Conservation (phyloP, 2,797 vertebrate species). For the Schizopygopsis pylzovi region DNA sequence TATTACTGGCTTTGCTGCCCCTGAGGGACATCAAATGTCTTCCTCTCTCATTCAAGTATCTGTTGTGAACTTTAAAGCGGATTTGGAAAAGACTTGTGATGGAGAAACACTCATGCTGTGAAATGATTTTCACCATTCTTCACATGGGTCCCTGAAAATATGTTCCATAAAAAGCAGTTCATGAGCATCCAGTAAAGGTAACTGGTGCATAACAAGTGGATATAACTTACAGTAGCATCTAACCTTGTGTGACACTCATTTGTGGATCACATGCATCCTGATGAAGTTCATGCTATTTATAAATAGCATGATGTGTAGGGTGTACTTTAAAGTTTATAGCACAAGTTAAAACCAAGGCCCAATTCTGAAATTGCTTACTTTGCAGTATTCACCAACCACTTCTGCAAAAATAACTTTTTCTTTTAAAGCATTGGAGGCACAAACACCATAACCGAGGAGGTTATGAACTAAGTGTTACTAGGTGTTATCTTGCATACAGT, state of each 20-base stretch:
- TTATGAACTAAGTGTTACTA: background rate
- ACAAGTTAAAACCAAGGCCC: background rate
- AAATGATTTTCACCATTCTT: constrained; percentile 25
- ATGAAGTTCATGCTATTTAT: background rate
- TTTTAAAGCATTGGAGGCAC: background rate
- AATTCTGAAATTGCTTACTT: background rate
- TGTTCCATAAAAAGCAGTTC: constrained; percentile 4
- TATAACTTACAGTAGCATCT: background rate
- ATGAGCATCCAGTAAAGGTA: constrained; percentile 1
- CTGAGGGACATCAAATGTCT: constrained; percentile 66
- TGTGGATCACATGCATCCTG: background rate
- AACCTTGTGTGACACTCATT: background rate
- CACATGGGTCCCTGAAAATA: constrained; percentile 21
- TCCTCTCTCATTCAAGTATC: constrained; percentile 50
- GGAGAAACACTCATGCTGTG: background rate
- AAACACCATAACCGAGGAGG: background rate
- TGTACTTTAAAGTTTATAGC: background rate
- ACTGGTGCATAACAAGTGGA: background rate
- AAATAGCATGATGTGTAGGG: background rate
- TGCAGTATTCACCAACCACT: background rate
- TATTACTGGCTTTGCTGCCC: constrained; percentile 66
- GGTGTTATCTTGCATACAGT: background rate
- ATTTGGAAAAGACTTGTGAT: constrained; percentile 6
- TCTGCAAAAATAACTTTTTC: background rate
- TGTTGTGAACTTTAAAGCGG: constrained; percentile 27